Percentiles rank a stretch among this genome's conserved stretches.
These are phyloP conservation scores for Empis livida DNA, from an alignment of 2,888 invertebrate species.

Conservation along the genomic window DNA sequence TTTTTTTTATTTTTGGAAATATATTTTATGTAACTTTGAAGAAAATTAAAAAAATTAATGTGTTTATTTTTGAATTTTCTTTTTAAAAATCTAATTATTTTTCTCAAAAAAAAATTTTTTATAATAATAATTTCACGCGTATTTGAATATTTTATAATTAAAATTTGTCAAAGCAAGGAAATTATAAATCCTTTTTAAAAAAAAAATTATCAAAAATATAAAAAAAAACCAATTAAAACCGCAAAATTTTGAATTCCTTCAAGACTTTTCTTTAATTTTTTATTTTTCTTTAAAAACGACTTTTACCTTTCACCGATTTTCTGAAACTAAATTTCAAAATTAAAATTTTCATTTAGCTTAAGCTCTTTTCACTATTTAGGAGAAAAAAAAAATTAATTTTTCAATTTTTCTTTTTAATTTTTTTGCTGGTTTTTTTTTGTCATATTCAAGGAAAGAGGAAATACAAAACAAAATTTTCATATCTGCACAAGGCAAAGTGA, in stretches of 20 bases:
- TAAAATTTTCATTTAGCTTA: not conserved
- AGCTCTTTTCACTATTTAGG: not conserved
- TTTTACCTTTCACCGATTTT: constrained; percentile 9
- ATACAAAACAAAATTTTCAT: not conserved
- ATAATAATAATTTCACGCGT: no score
- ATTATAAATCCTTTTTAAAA: no score
- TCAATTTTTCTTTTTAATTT: not conserved
- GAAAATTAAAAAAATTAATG: no score
- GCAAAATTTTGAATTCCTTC: not conserved
- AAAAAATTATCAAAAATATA: not conserved
- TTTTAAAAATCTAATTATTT: not conserved
- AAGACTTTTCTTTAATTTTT: not conserved
- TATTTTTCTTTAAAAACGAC: not conserved
- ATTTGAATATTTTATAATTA: no score
- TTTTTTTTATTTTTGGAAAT: no score
- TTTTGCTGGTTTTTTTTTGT: not conserved
- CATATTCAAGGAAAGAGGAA: not conserved
- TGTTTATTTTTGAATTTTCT: not conserved
- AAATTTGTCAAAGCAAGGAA: no score
- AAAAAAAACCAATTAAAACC: no score
- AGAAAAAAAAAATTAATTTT: no score
- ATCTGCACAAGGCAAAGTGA: no score
- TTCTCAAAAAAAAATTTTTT: not conserved
- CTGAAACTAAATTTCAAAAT: constrained; percentile 3
- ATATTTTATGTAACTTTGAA: no score